These are phyloP conservation scores for Dipodomys stephensi DNA, from an alignment of 2,113 vertebrate genomes.

Conservation along the genomic window DNA sequence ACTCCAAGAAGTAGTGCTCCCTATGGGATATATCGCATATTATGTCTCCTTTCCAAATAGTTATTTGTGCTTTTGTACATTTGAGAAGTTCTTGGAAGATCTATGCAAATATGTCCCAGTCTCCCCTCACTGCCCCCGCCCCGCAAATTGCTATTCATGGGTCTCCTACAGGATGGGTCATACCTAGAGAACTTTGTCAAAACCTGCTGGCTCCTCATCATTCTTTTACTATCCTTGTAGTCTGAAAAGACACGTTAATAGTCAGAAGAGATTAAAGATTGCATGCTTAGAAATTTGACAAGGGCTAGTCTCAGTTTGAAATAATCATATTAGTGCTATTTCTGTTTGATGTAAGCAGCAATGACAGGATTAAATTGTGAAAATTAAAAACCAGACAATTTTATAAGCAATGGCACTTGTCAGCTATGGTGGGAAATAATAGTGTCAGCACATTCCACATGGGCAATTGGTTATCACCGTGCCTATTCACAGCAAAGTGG, in stretches of 20 bases:
- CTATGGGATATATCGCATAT: neutral
- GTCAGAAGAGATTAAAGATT: neutral
- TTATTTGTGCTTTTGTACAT: neutral
- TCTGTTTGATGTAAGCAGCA: slow-evolving; percentile 44
- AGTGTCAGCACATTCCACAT: slow-evolving; percentile 64
- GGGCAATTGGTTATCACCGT: slow-evolving; percentile 71
- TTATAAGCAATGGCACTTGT: slow-evolving; percentile 63
- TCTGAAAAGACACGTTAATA: neutral
- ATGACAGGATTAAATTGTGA: neutral
- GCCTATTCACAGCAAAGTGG: slow-evolving; percentile 66
- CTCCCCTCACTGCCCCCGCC: neutral
- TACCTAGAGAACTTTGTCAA: neutral
- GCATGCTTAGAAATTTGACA: neutral
- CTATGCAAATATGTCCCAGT: neutral
- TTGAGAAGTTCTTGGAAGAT: neutral
- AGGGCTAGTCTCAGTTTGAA: neutral
- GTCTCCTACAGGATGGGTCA: neutral
- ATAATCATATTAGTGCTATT: neutral
- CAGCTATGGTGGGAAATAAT: slow-evolving; percentile 52
- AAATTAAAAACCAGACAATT: slow-evolving; percentile 12
- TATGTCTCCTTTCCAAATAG: neutral
- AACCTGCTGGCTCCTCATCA: neutral
- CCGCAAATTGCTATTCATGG: neutral
- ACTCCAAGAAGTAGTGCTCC: neutral
- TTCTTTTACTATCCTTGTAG: neutral